Conservation (phyloP, 2,113 vertebrate species). For the Microtus montanus region DNA sequence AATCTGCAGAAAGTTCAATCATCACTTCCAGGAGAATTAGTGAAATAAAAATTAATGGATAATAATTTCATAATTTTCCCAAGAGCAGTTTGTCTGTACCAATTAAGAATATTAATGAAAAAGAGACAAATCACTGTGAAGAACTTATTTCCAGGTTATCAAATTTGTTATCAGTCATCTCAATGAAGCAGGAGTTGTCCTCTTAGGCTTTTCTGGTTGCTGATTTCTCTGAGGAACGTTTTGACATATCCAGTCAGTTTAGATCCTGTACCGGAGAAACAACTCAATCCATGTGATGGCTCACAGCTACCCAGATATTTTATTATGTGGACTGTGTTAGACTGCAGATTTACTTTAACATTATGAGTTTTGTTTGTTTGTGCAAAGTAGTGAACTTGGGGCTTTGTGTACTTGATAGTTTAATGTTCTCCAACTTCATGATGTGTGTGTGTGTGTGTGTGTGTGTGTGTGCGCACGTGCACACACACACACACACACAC, state of each 20-base stretch:
- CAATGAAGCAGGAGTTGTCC: not conserved
- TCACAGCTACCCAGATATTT: not conserved
- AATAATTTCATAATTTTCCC: slow-evolving; percentile 67
- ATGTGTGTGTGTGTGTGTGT: not conserved
- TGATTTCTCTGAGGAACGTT: not conserved
- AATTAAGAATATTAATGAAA: slow-evolving; percentile 61
- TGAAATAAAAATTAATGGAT: slow-evolving; percentile 63
- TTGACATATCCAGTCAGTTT: not conserved
- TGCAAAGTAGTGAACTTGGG: not conserved
- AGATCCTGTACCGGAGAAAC: not conserved
- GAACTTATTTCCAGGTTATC: slow-evolving; percentile 7
- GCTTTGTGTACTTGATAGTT: not conserved
- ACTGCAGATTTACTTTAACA: not conserved
- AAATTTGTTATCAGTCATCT: slow-evolving; percentile 6
- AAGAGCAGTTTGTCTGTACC: slow-evolving; percentile 26
- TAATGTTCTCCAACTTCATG: not conserved
- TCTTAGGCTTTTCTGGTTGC: not conserved
- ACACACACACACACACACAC: no score
- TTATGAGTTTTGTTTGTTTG: not conserved
- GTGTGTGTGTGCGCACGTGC: rapidly evolving
- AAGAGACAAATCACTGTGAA: slow-evolving; percentile 28
- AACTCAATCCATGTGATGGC: not conserved
- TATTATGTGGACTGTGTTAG: not conserved
- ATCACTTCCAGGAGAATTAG: slow-evolving; percentile 57
- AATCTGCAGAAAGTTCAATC: slow-evolving; percentile 58